Evolutionary conservation across 2,113 vertebrate species (phyloP), one percentile per base, ranked within the genome.

Genomic region (Rhinoptilus africanus): DNA sequence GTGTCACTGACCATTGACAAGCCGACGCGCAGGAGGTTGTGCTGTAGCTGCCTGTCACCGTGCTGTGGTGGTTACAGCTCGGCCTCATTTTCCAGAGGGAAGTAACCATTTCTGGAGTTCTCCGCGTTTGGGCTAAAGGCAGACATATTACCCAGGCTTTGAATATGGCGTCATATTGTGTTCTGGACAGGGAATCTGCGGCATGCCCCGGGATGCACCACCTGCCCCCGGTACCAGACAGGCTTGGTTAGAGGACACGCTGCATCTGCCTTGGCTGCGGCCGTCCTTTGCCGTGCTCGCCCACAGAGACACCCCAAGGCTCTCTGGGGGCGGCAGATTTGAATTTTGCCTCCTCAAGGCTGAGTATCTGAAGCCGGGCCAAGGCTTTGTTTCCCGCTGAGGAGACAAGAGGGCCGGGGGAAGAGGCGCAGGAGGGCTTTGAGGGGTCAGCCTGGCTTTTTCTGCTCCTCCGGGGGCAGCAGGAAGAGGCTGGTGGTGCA

Each of bases 231-330:
- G n/a, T 37, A 4, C 26, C 62, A 39, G 79, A 23, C 1, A 5
- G 16, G 19, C 43, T 28, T 53, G 62, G 56, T 76, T 48, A 53
- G 48, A 59, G 89, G 68, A 17, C 69, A 11, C 1, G 0, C 53
- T 39, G 53, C 35, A 79, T 85, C 67, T 4, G 0, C 10, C 1
- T 59, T 54, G 34, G 34, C 47, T 24, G 14, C 24, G 4, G 28
- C 18, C 1, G 73, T 82, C 86, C 91, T 96, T 93, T 9, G 0
- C 80, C 24, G 24, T 3, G 7, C 26, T 76, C 50, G 10, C 93
- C 93, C 96, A 92, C 84, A 0, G 89, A 89, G 74, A 45, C 71
- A 41, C 57, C 39, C 71, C 92, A 96, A 96, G 94, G 96, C 87
- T 96, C 53, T 68, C 73, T 0, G 77, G 92, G 81, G 96, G 92